These are phyloP conservation scores for Ichneumoninae sp. DNA, from an alignment of 2,888 invertebrate species.

Conservation along the genomic window DNA sequence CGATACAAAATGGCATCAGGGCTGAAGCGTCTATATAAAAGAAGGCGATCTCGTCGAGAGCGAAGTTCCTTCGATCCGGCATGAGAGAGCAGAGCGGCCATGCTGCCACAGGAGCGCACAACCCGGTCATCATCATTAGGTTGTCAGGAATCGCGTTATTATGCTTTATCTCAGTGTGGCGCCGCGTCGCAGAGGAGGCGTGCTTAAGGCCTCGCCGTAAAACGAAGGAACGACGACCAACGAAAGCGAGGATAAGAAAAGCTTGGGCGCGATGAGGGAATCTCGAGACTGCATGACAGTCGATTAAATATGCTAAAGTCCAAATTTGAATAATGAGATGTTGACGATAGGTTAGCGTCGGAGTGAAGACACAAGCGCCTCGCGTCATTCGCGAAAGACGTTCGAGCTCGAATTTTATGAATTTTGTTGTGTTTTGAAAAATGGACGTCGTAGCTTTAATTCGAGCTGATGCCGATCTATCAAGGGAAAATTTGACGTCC, in stretches of 20 bases:
- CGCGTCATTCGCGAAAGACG: conserved; percentile 27
- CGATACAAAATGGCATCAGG: conserved; percentile 77
- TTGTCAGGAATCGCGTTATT: conserved; percentile 83
- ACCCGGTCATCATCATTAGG: conserved; percentile 84
- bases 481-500: not conserved
- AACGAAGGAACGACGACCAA: conserved; percentile 55
- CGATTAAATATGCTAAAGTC: conserved; percentile 83
- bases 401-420: not conserved
- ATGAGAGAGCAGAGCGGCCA: conserved; percentile 72
- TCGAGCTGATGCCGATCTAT: not conserved
- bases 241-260: conserved; percentile 51
- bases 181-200: conserved; percentile 67
- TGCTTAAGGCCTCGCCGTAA: conserved; percentile 43
- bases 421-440: not conserved
- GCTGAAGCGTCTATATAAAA: conserved; percentile 23
- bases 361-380: conserved; percentile 30
- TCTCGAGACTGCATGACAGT: conserved; percentile 68
- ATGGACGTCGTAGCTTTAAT: not conserved
- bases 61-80: conserved; percentile 58
- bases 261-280: conserved; percentile 37
- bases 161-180: conserved; percentile 82
- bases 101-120: conserved; percentile 77
- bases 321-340: conserved; percentile 84
- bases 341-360: conserved; percentile 77
- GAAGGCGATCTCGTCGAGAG: conserved; percentile 17